Evolutionary conservation across 2,888 invertebrate species (phyloP), one percentile per base, ranked within the genome.

Genomic region (Eupithecia pulchellata): DNA sequence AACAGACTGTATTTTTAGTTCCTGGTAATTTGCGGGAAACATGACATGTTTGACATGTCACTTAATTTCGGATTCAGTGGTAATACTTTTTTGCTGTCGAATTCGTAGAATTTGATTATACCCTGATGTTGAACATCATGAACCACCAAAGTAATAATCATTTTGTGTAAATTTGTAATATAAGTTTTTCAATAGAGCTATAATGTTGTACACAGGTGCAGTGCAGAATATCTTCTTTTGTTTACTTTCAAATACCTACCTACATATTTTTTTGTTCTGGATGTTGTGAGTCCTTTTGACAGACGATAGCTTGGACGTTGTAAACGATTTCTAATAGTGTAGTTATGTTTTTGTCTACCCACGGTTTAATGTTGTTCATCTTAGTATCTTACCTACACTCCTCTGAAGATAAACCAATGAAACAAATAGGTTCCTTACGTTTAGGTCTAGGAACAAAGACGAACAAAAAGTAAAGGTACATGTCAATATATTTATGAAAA

Each of bases 21-120:
- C 69, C 55, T 66, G 17, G 0, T 69, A 39, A 32, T 52, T 60
- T 6, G 27, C 11, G n/a, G 73, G 69, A 20, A 69, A 65, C 30
- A 77, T 32, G 25, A n/a, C n/a, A n/a, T 69, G 64, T 55, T 70
- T 57, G 11, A 58, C 52, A 20, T 57, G 11, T 62, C 52, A 20
- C 69, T 74, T 52, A 77, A 13, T 30, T 73, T 70, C n/a, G 75
- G 75, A n/a, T 69, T 65, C 14, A 75, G 42, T 36, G 69, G 70
- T 47, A 64, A 32, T 29, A 42, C 2, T 61, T 63, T 72, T 25
- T 63, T 67, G 5, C 60, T 66, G 25, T 77, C 77, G 13, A 64
- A 20, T 55, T 69, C 13, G 17, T 64, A 64, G 63, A 68, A 77
- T 34, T 71, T 39, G 5, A 58, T 36, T 42, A 77, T 71, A 55